A percentile compares a stretch with the other conserved stretches of the same genome.
Evolutionary conservation across 2,113 vertebrate species (phyloP).

Genomic region (Ivindomyrus marchei): DNA sequence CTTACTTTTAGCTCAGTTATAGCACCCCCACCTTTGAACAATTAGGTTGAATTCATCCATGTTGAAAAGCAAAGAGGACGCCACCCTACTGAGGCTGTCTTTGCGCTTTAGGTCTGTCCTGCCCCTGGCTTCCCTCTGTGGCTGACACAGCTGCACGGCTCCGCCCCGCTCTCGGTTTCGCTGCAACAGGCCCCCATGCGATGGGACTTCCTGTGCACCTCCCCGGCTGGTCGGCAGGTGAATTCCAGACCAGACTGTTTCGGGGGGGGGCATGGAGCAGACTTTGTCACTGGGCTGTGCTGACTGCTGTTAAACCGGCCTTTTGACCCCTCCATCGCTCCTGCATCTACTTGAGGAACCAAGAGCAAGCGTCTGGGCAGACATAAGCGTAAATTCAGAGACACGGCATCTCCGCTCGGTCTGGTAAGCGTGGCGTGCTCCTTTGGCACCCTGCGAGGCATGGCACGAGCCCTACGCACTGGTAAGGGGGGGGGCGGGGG

Average conservation of each 20-base stretch:
- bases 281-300: background rate
- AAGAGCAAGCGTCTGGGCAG: background rate
- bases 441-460: background rate
- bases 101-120: too few species aligned
- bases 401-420: background rate
- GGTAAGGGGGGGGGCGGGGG: background rate
- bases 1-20: background rate
- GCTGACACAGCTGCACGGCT: background rate
- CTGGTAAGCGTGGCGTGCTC: background rate
- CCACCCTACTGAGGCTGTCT: background rate
- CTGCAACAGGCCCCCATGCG: background rate
- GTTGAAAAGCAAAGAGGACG: background rate
- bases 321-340: constrained; percentile 49
- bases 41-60: background rate
- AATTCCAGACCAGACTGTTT: constrained; percentile 9
- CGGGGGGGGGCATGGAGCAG: background rate
- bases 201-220: background rate
- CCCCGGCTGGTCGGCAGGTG: background rate
- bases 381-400: background rate
- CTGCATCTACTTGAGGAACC: background rate
- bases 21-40: background rate
- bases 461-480: background rate
- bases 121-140: background rate
- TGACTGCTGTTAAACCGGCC: constrained; percentile 31
- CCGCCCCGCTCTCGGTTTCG: background rate